Conservation (phyloP, 2,888 invertebrate species). For the Bombyx huttoni region DNA sequence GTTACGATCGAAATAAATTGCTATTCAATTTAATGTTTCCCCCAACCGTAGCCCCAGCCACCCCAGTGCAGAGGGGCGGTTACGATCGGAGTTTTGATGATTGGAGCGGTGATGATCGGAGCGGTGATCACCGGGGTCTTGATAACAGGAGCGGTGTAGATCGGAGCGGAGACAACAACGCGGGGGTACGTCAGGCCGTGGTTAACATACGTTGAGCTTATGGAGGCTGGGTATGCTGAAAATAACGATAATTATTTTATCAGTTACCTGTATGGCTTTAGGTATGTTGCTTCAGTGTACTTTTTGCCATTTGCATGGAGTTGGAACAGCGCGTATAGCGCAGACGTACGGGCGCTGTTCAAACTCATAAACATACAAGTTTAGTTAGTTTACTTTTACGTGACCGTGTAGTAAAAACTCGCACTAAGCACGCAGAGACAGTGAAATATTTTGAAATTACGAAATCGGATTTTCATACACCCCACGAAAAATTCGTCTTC, state of each 20-base stretch:
- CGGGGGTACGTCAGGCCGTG: constrained; percentile 35
- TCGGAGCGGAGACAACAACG: constrained; percentile 15
- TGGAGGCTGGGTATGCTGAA: constrained; percentile 23
- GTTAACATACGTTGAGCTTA: constrained; percentile 36
- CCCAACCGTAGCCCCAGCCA: constrained; percentile 4
- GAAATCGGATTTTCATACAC: no score
- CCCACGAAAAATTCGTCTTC: no score
- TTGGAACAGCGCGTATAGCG: no score
- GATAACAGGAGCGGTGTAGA: constrained; percentile 22
- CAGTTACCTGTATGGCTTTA: not conserved
- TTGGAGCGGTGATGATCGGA: constrained; percentile 12
- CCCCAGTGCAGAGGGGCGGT: constrained; percentile 5
- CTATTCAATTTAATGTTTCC: constrained; percentile 1
- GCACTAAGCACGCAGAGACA: no score
- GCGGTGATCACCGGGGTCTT: constrained; percentile 17
- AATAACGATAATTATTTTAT: constrained; percentile 10
- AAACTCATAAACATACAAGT: no score
- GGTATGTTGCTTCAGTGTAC: no score
- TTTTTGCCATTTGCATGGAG: no score
- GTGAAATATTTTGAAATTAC: no score
- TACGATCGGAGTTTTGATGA: constrained; percentile 16
- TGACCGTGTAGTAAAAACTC: no score
- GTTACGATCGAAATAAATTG: not conserved
- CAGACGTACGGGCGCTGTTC: no score
- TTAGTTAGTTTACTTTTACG: no score